Conservation (phyloP, 2,113 vertebrate genomes). For the Hippolais icterina region DNA sequence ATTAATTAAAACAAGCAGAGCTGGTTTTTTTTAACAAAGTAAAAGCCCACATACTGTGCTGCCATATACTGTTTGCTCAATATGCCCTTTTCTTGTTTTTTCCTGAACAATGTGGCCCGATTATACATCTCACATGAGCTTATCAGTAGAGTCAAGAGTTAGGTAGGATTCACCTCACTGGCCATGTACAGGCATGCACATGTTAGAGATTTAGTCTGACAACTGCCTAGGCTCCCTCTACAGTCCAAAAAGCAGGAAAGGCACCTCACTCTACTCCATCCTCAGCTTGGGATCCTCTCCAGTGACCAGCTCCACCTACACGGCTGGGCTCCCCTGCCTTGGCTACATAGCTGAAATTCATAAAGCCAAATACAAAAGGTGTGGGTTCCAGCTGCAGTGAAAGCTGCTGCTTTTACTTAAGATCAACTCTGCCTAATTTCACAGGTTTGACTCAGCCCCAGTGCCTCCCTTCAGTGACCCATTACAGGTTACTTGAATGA, state of each 20-base stretch:
- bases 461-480: rapidly evolving
- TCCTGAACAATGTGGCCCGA: not conserved
- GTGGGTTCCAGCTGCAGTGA: not conserved
- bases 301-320: not conserved
- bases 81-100: not conserved
- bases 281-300: not conserved
- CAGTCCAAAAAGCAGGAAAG: not conserved
- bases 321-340: not conserved
- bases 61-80: not conserved
- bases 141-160: not conserved
- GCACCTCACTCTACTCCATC: not conserved
- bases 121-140: not conserved
- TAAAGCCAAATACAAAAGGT: not conserved
- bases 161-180: not conserved
- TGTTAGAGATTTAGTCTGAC: not conserved
- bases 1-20: not conserved
- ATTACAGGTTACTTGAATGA: not conserved
- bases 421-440: not conserved
- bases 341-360: not conserved
- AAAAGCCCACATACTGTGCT: not conserved
- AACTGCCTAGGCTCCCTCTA: not conserved
- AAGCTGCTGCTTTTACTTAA: not conserved
- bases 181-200: not conserved
- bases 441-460: not conserved
- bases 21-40: not conserved